Evolutionary conservation across 2,113 vertebrate species (phyloP), one percentile per base, ranked within the genome.

Genomic region (Stomatorhinus ivindoensis): DNA sequence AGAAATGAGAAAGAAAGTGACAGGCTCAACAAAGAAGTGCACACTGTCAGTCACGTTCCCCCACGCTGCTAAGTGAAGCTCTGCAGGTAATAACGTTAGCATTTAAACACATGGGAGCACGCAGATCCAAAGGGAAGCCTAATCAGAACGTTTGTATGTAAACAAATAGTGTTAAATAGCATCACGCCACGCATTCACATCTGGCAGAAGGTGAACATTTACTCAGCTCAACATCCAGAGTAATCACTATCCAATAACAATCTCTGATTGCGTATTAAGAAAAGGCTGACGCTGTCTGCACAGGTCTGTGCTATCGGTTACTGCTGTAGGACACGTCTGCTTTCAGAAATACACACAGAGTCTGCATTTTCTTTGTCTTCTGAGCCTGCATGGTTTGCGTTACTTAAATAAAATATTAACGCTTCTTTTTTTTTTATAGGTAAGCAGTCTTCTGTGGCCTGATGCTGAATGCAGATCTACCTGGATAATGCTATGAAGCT

Each of bases 111-210:
- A 46, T 19, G 19, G 53, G 35, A 65, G 55, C 55, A 15, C 21
- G 55, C 51, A 0, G 13, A 27, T 87, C 35, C 35, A 13, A 48
- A 48, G 24, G 61, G 39, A n/a, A 11, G 44, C 44, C 55, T 88
- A 69, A 88, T 88, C 39, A 47, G 8, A 88, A 47, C 44, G 42
- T 88, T 88, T 88, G 87, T 69, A 88, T 73, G 61, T 73, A 69
- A 88, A 88, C 87, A 88, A 88, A 73, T 61, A 8, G 35, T 9
- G 53, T 88, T 88, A 73, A 88, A 88, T 88, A 73, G 35, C 87
- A 88, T 73, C 47, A 46, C 85, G 19, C 27, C 10, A 42, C 15
- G 31, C 31, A 27, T 83, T 84, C 80, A 58, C 35, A 47, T 15
- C 80, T 84, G 50, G 31, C 17, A 50, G 4, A 84, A 84, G 88